Percentiles rank a stretch among this genome's conserved stretches.
Conservation (phyloP, 2,888 invertebrate genomes). For the Sminthurides aquaticus region DNA sequence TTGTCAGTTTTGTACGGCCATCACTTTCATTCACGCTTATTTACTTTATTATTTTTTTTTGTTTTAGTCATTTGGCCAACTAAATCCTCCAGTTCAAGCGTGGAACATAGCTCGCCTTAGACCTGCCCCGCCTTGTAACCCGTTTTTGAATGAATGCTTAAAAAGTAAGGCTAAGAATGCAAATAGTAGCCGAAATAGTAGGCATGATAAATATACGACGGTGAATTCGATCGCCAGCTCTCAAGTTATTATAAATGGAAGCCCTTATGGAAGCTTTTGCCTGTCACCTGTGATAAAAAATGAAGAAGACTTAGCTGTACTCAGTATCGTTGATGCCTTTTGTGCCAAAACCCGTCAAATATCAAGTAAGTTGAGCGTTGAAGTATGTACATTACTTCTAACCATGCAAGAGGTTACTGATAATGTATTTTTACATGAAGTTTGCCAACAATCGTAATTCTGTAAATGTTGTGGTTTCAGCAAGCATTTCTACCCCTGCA, state of each 20-base stretch:
- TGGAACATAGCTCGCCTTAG: conserved; percentile 50
- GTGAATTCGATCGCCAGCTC: neutral
- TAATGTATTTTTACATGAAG: neutral
- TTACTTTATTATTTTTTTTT: too few relatives aligned
- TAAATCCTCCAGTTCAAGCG: conserved; percentile 42
- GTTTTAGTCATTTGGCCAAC: conserved; percentile 35
- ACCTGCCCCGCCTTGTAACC: conserved; percentile 50
- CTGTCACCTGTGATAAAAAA: conserved; percentile 25
- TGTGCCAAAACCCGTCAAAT: conserved; percentile 32
- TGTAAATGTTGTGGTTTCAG: too few relatives aligned
- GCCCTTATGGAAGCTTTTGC: neutral
- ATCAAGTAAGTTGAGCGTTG: too few relatives aligned
- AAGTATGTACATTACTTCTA: neutral
- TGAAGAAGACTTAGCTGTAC: conserved; percentile 37
- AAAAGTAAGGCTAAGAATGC: conserved; percentile 26
- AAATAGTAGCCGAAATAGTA: neutral
- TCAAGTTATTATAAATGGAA: neutral
- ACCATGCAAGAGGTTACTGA: neutral
- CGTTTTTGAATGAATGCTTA: conserved; percentile 45
- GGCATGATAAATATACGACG: neutral
- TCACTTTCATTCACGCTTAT: too few relatives aligned
- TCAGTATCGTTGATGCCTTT: conserved; percentile 40
- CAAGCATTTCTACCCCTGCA: neutral
- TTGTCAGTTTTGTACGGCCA: too few relatives aligned
- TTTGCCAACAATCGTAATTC: neutral